Evolutionary conservation across 1,140 invertebrate genomes (phyloP).

Genomic region (Orchestia grillus): DNA sequence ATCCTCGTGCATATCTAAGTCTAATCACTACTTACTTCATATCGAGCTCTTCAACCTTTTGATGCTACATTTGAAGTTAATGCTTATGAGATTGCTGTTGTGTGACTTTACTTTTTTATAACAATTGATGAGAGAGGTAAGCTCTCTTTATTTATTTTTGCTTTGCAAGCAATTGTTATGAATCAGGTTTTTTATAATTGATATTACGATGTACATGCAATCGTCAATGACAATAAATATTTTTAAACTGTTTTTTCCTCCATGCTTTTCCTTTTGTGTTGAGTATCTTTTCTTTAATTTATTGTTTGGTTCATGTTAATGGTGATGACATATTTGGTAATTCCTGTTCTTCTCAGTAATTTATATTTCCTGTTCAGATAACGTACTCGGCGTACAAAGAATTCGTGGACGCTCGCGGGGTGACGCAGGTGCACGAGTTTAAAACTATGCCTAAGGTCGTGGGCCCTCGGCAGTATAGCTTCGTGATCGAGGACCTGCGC

Average conservation of each 20-base stretch:
- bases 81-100: not conserved
- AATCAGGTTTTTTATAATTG: not conserved
- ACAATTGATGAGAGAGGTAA: no score
- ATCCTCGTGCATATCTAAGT: not conserved
- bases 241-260: not conserved
- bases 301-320: not conserved
- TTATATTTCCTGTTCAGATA: conserved; percentile 57
- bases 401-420: conserved; percentile 93
- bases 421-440: conserved; percentile 89
- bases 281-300: not conserved
- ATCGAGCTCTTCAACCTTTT: not conserved
- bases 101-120: not conserved
- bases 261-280: not conserved
- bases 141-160: not conserved
- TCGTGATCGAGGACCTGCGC: conserved; percentile 87
- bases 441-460: conserved; percentile 80
- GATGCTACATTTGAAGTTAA: not conserved
- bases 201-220: not conserved
- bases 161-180: not conserved
- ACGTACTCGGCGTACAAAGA: conserved; percentile 91
- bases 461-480: conserved; percentile 75
- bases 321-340: not conserved
- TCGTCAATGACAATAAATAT: no score
- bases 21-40: not conserved
- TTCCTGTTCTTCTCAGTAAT: not conserved